phyloP scores from a whole-genome alignment of 2,113 vertebrate species.

The Panthera tigris region DNA sequence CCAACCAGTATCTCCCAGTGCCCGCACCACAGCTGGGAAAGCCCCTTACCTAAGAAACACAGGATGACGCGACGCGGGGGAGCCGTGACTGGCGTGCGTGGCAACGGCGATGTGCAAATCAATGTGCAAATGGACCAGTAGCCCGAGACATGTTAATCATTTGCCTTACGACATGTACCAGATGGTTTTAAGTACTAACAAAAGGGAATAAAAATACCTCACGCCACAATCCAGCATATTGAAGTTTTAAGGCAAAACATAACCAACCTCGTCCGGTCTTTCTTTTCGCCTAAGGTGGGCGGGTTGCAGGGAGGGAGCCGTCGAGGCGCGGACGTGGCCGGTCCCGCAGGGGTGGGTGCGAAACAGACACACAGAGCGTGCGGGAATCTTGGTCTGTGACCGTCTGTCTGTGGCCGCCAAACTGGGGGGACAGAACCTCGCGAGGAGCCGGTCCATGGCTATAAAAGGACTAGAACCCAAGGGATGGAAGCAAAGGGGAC shows the following conservation, averaged over 20 bases:
- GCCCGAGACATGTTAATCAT: slow-evolving; percentile 58
- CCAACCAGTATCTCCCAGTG: neutral
- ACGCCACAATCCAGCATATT: slow-evolving; percentile 55
- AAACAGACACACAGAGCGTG: neutral
- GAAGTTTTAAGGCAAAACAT: slow-evolving; percentile 68
- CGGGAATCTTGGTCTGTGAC: neutral
- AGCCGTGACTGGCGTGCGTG: neutral
- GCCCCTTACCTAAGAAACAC: neutral
- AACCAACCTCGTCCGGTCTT: neutral
- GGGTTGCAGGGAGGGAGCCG: neutral
- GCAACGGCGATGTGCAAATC: neutral
- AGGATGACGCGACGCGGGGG: rapidly evolving
- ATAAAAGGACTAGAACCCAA: neutral
- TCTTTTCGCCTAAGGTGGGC: neutral
- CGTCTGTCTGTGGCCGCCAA: no score
- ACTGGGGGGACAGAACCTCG: no score
- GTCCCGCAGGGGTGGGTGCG: neutral
- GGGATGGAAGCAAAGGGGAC: no score
- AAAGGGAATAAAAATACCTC: slow-evolving; percentile 89
- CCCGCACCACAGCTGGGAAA: neutral
- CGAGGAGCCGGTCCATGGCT: neutral
- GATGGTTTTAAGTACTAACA: slow-evolving; percentile 79
- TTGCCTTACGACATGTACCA: slow-evolving; percentile 77
- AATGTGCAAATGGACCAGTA: neutral
- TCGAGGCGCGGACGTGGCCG: neutral